Conservation (phyloP, 1,140 invertebrate genomes). For the Rhagoletis zephyria region DNA sequence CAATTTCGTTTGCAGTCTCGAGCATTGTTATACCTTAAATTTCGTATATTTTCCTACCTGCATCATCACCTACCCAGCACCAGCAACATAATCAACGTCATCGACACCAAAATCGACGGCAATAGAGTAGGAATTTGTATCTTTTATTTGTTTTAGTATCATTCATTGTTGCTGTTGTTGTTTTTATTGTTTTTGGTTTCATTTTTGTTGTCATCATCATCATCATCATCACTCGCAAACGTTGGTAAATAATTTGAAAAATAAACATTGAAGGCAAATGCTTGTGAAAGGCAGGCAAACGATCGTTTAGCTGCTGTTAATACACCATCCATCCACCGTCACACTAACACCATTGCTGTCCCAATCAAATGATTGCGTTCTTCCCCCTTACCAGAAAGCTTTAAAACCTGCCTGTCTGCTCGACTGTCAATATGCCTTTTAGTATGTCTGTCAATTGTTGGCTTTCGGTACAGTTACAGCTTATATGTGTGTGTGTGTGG, state of each 20-base stretch:
- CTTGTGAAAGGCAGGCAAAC: not conserved
- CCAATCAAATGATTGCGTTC: not conserved
- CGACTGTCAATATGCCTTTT: constrained; percentile 45
- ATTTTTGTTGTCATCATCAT: constrained; percentile 50
- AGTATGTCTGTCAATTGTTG: constrained; percentile 41
- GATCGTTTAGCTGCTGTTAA: not conserved
- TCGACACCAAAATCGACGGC: constrained; percentile 51
- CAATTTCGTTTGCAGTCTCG: not conserved
- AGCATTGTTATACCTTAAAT: not conserved
- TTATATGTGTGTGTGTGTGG: constrained; percentile 19
- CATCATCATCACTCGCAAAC: constrained; percentile 42
- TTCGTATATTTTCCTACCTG: too few relatives aligned
- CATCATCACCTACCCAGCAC: not conserved
- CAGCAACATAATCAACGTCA: constrained; percentile 46
- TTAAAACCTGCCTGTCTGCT: not conserved
- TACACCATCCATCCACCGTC: not conserved
- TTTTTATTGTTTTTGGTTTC: not conserved
- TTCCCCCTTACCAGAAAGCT: not conserved
- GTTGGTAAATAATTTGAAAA: constrained; percentile 54
- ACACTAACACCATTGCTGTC: not conserved
- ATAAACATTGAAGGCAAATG: constrained; percentile 36
- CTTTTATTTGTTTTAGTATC: not conserved
- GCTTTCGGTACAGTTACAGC: constrained; percentile 11
- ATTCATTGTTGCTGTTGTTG: not conserved
- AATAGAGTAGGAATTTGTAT: not conserved